Base-by-base conservation (phyloP, 2,113 vertebrate species). In the Paedocypris sp. region DNA sequence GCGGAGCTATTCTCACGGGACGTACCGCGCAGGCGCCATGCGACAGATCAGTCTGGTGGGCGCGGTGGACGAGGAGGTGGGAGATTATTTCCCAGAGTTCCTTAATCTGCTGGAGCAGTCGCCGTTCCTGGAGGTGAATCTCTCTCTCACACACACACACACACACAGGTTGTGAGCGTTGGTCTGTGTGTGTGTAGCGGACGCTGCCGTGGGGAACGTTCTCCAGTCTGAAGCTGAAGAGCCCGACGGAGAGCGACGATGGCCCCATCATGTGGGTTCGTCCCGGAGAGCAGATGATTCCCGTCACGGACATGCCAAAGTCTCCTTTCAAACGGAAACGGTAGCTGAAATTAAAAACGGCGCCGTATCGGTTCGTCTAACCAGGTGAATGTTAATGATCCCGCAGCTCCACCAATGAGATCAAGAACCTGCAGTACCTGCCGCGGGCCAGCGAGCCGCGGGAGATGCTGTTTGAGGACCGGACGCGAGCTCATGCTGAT, bases 251-350 rank as follows among this genome's bases (percentile, higher is more conserved):
- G 67, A 97, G 94, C 13, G 94, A 98, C 67, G 94, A 98, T 51
- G 94, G 94, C 48, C 94, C 94, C 42, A 98, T 98, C 66, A 90
- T 98, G 93, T 98, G 94, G 94, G 94, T 98, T 72, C 88, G 94
- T 47, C 94, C 94, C 0, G 94, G 94, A 81, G 94, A 98, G 23
- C 94, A 98, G 81, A 95, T 97, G 94, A 98, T 98, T 78, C 94
- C 94, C 54, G 91, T 97, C 78, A 90, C 94, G 60, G 94, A 98
- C 71, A 93, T 96, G 89, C 94, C 94, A 87, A 98, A 98, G 89
- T 97, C 94, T 75, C 94, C 94, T 77, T 97, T 96, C 76, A 98
- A 96, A 83, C 91, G 92, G 80, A 97, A 89, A 87, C 90, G 93
- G 93, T 98, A 76, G n/a, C n/a, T n/a, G n/a, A n/a, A n/a, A n/a